Evolutionary conservation across 2,888 invertebrate species (phyloP), one percentile per base, ranked within the genome.

Genomic region (Scaptomyza reducta): DNA sequence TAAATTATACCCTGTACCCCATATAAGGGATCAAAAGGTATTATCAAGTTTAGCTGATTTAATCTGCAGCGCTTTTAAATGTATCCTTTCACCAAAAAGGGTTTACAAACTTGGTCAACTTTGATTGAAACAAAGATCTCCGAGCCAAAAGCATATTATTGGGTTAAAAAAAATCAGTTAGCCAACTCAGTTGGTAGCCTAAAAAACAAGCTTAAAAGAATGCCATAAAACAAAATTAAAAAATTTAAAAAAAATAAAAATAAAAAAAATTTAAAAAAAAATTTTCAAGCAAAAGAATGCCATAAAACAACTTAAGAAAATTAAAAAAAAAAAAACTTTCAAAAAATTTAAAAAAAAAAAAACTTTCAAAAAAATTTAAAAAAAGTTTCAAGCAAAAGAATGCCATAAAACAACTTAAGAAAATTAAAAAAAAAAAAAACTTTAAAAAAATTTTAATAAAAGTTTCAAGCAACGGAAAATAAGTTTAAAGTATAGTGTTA

Each of bases 21-120:
- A 38, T 25, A 38, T 38, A 50, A 50, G 35, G 35, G 35, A 25
- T 25, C 25, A 14, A 38, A 9, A 50, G 50, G 50, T 50, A 9
- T 50, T 25, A 38, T 38, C 25, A 25, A 38, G 25, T 25, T 11
- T 11, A 14, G 10, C 38, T 25, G 14, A 50, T n/a, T 6, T 31
- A 31, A 13, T 9, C 29, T 9, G 5, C 7, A 11, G 4, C 22
- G 22, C 0, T 22, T 22, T 22, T 40, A 1, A 40, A 40, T 40
- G 40, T 16, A 40, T 40, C 40, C 40, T 16, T 40, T 40, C 0
- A 9, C 38, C 38, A 38, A 9, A 16, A 9, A 35, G 16, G 38
- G 16, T 3, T 38, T 38, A 1, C 1, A 14, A 16, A 1, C 2
- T 35, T 13, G 35, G 6, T 13, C 35, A 35, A 35, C 35, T 35